Evolutionary conservation across 2,888 invertebrate species (phyloP).

Genomic region (Zeuzera pyrina): DNA sequence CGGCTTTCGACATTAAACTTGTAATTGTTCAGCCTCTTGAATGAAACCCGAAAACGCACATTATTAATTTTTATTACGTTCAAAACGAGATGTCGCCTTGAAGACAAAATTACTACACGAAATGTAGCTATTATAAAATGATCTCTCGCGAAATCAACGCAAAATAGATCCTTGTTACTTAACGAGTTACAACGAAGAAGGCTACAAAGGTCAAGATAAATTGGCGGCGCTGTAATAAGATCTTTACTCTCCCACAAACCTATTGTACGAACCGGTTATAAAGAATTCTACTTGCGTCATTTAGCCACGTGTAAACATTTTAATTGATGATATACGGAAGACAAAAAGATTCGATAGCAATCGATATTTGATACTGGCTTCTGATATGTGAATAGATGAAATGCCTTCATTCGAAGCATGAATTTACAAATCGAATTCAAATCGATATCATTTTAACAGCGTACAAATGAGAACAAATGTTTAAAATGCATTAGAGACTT

Average conservation of each 20-base stretch:
- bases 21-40: conserved; percentile 43
- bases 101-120: conserved; percentile 43
- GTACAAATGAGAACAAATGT: too few species aligned
- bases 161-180: conserved; percentile 5
- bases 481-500: too few species aligned
- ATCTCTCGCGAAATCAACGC: background rate
- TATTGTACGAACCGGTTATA: conserved; percentile 55
- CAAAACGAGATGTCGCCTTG: conserved; percentile 58
- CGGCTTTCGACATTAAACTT: too few species aligned
- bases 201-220: conserved; percentile 36
- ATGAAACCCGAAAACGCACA: conserved; percentile 56
- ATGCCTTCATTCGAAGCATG: background rate
- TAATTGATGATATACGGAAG: conserved; percentile 67
- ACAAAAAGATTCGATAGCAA: conserved; percentile 47
- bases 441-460: too few species aligned
- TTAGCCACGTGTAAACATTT: conserved; percentile 65
- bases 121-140: background rate
- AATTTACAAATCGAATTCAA: background rate
- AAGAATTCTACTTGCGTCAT: conserved; percentile 61
- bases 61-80: conserved; percentile 58
- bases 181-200: conserved; percentile 15
- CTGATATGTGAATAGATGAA: conserved; percentile 11
- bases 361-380: conserved; percentile 39
- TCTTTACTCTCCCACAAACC: conserved; percentile 52
- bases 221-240: conserved; percentile 53